These are phyloP conservation scores for Sylvia borin DNA, from an alignment of 2,797 vertebrate genomes.

Conservation along the genomic window DNA sequence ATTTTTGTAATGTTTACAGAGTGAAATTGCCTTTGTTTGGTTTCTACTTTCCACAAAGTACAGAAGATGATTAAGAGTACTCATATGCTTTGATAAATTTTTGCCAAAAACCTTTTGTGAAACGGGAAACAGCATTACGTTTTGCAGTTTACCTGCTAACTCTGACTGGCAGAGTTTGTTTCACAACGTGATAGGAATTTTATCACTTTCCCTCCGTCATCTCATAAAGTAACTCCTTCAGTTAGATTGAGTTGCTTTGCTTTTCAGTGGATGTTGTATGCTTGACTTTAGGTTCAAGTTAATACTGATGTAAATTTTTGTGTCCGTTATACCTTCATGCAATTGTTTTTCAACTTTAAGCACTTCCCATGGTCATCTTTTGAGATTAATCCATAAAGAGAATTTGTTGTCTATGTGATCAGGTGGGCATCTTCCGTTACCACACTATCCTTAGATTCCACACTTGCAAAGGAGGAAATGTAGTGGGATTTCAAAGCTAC, in stretches of 20 bases:
- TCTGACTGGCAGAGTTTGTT: neutral
- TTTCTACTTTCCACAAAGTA: neutral
- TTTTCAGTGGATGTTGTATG: neutral
- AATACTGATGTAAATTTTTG: neutral
- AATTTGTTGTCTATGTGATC: neutral
- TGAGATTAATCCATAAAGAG: neutral
- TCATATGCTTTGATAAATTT: neutral
- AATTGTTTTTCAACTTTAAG: neutral
- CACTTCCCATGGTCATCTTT: rapidly evolving
- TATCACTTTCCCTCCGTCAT: neutral
- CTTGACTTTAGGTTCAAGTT: neutral
- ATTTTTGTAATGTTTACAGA: neutral
- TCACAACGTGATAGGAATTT: rapidly evolving
- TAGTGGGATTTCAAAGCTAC: neutral
- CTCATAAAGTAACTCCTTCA: neutral
- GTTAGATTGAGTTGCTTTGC: neutral
- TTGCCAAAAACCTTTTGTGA: neutral
- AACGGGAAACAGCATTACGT: neutral
- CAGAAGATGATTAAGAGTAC: neutral
- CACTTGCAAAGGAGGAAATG: neutral
- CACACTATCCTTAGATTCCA: neutral
- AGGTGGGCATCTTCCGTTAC: neutral
- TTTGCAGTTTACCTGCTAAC: neutral
- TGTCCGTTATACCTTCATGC: neutral
- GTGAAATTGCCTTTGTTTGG: neutral